These are phyloP conservation scores for Rhopilema esculentum DNA, from an alignment of 30 jellyfish, hydroid and myxozoan genomes.

Conservation along the genomic window DNA sequence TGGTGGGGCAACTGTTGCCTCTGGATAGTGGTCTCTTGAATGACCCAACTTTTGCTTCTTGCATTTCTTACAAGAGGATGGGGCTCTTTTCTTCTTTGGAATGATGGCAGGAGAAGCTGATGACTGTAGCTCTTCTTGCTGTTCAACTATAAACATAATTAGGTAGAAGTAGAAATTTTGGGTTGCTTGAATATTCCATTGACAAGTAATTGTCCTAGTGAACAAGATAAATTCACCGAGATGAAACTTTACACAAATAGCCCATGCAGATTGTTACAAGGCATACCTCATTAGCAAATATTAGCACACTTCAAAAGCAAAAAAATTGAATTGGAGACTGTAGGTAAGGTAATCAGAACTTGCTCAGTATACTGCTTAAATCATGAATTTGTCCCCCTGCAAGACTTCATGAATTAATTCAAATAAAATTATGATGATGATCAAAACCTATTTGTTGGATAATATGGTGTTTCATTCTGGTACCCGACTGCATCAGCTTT, in stretches of 20 bases:
- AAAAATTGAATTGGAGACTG: not conserved
- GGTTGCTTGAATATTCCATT: not conserved
- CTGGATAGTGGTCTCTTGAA: conserved; percentile 20
- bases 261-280: not conserved
- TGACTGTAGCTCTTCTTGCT: not conserved
- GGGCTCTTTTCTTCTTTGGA: not conserved
- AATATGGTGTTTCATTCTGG: no score
- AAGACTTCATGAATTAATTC: not conserved
- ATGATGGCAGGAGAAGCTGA: not conserved
- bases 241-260: not conserved
- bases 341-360: not conserved
- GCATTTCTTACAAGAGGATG: not conserved
- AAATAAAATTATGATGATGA: not conserved
- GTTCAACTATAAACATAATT: conserved; percentile 8
- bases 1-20: not conserved
- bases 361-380: not conserved
- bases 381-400: not conserved
- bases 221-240: not conserved
- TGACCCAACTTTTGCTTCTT: no score
- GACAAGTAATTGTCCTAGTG: not conserved
- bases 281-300: not conserved
- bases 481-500: no score
- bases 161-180: no score
- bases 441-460: no score
- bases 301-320: not conserved